Evolutionary conservation across 1,140 invertebrate species (phyloP), one percentile per base, ranked within the genome.

Genomic region (Orussus abietinus): DNA sequence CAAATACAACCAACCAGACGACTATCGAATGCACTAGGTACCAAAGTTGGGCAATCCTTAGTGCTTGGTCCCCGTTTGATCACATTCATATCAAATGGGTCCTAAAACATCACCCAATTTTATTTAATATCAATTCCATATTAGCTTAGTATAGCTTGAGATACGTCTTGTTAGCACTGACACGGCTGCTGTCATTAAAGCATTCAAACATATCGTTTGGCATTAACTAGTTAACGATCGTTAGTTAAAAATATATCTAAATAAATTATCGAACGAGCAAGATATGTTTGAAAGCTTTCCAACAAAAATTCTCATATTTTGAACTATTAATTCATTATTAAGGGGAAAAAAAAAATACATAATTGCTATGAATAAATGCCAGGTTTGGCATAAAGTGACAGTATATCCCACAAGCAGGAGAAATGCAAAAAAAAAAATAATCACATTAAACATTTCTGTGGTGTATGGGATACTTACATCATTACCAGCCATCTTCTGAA

Each of bases 1-100:
- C 96, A 99, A 64, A 98, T 80, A 73, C 96, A 99, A 38, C 95
- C 96, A 59, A 99, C 81, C 51, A 98, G 79, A 57, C 95, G 81
- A 47, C 86, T 85, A 48, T 92, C 84, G 56, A 88, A 90, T 48
- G 86, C 84, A 32, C 93, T 96, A 45, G 90, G 89, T 54, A 98
- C 84, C 52, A 92, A 61, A 55, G 88, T 97, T 20, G 96, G 96
- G 34, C 81, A 74, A 15, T 88, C 88, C 64, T 87, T 86, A 37
- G 92, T 92, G 49, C 92, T 88, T 25, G 81, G 74, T 32, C 82
- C 82, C 56, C 89, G 79, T 74, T 91, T 88, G 51, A 85, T 62
- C 1, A 85, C 80, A 70, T 84, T 84, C 77, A 92, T 80, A 64
- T 90, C 82, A 73, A 90, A 96, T 11, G 92, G 92, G 76, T 96